Conservation (phyloP, 2,113 vertebrate genomes). For the Siphamia tubifer region DNA sequence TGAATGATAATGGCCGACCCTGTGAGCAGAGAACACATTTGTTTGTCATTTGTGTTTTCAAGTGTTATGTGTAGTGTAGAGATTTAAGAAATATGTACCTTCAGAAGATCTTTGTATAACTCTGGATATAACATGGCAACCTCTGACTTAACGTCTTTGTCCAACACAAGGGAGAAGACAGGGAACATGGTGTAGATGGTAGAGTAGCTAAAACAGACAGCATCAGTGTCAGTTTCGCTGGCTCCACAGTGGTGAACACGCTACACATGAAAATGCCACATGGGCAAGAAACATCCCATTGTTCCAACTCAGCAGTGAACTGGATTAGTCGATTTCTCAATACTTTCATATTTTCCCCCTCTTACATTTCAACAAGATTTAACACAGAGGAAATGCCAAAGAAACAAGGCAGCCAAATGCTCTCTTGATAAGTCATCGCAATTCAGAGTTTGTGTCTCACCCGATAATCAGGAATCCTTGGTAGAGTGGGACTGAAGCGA, state of each 20-base stretch:
- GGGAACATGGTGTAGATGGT: slow-evolving; percentile 99
- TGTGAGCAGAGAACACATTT: slow-evolving; percentile 53
- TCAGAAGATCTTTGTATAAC: slow-evolving; percentile 96
- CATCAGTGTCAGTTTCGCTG: not conserved
- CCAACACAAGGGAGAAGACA: slow-evolving; percentile 95
- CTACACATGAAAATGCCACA: not conserved
- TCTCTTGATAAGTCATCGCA: slow-evolving; percentile 60
- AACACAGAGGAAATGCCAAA: slow-evolving; percentile 71
- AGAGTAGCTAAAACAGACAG: slow-evolving; percentile 84
- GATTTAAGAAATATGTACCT: slow-evolving; percentile 75
- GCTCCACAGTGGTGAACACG: not conserved
- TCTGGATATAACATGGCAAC: slow-evolving; percentile 98
- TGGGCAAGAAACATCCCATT: not conserved
- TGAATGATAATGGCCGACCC: slow-evolving; percentile 94
- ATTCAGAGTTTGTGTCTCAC: slow-evolving; percentile 78
- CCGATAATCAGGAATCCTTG: slow-evolving; percentile 97
- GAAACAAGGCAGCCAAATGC: slow-evolving; percentile 46
- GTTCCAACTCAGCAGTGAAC: slow-evolving; percentile 6
- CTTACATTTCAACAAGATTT: slow-evolving; percentile 44
- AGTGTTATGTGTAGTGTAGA: too few species aligned
- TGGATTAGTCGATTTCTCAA: not conserved
- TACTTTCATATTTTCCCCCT: slow-evolving; percentile 46
- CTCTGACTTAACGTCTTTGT: slow-evolving; percentile 97
- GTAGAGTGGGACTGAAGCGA: slow-evolving; percentile 95
- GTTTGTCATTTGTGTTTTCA: not conserved